These are phyloP conservation scores for Aleiodes sp. DNA, from an alignment of 1,140 invertebrate genomes.

Conservation along the genomic window DNA sequence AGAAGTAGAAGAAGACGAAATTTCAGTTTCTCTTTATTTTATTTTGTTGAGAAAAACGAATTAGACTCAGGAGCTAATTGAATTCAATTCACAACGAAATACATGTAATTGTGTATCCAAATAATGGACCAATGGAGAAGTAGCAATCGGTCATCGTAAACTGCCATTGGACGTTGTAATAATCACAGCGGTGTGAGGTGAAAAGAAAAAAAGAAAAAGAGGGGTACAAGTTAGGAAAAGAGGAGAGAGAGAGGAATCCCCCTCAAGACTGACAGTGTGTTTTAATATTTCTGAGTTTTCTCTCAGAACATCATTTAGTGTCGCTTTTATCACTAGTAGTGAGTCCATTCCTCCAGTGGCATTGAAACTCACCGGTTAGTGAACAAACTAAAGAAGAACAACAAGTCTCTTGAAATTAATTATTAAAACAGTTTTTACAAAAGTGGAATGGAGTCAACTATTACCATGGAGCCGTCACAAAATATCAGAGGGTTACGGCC, in stretches of 20 bases:
- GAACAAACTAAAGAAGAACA: background rate
- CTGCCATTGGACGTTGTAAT: conserved; percentile 20
- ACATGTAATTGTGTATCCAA: background rate
- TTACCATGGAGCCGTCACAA: background rate
- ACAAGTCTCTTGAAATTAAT: background rate
- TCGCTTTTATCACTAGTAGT: too few species aligned
- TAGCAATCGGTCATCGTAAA: background rate
- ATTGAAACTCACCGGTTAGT: background rate
- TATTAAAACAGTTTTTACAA: background rate
- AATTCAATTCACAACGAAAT: background rate
- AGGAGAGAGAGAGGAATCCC: background rate
- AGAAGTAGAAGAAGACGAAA: background rate
- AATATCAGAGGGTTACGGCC: conserved; percentile 27
- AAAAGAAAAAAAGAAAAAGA: conserved; percentile 21
- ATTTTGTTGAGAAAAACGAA: too few species aligned
- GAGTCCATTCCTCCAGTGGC: too few species aligned
- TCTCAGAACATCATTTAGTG: background rate
- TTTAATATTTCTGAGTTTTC: background rate
- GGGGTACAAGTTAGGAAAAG: background rate
- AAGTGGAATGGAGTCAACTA: conserved; percentile 9
- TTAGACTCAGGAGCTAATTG: background rate
- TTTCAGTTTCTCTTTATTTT: too few species aligned
- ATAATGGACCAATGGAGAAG: conserved; percentile 21
- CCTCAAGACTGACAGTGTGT: conserved; percentile 13
- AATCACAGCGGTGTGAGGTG: background rate